phyloP scores from a whole-genome alignment of 2,888 invertebrate genomes.

The Himalopsyche tibetana region DNA sequence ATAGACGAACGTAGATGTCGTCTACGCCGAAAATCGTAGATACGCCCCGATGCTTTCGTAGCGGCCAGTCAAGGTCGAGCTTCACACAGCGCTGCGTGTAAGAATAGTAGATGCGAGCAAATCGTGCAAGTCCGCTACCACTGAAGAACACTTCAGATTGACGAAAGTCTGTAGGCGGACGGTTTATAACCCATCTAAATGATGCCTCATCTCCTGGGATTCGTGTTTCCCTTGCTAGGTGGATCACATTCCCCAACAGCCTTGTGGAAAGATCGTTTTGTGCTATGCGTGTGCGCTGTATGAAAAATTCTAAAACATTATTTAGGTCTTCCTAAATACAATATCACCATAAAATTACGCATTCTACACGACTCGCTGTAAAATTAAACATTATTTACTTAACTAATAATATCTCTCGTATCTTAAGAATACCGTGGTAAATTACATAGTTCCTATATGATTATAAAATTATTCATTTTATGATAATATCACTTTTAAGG shows the following conservation, averaged over 20 bases:
- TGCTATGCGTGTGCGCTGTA: neutral
- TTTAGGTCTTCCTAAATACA: neutral
- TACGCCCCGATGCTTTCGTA: neutral
- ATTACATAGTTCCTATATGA: no score
- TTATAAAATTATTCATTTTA: no score
- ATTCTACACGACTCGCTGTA: no score
- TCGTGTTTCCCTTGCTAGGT: neutral
- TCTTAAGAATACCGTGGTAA: no score
- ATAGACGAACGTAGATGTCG: neutral
- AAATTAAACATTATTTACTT: no score
- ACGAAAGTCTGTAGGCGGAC: neutral
- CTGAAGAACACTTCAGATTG: constrained; percentile 5
- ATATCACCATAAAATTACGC: no score
- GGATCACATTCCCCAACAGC: neutral
- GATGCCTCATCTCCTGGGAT: neutral
- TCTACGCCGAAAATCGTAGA: constrained; percentile 10
- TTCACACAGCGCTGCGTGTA: neutral
- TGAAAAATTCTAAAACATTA: neutral
- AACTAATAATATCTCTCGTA: no score
- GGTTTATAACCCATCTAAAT: neutral
- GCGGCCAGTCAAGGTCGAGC: constrained; percentile 13
- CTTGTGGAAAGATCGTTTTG: neutral
- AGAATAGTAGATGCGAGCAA: neutral
- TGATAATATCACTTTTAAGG: no score
- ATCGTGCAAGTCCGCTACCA: neutral